These are phyloP conservation scores for Oreonectes daqikongensis DNA, from an alignment of 2,797 vertebrate genomes.

Conservation along the genomic window DNA sequence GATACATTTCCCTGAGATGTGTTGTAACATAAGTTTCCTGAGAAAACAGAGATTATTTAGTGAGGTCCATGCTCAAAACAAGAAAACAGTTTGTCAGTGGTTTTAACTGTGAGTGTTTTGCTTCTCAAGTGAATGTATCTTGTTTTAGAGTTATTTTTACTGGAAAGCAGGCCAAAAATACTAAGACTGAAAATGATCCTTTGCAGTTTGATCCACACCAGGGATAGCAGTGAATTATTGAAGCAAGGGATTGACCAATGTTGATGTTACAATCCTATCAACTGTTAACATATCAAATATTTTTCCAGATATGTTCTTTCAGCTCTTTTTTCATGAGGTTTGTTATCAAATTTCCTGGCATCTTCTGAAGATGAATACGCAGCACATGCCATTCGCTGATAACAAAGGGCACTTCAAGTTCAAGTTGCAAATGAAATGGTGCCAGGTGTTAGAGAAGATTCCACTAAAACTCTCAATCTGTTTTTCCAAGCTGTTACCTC, in stretches of 20 bases:
- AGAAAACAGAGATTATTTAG: not conserved
- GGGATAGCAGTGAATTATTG: not conserved
- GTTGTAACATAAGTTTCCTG: no score
- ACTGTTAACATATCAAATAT: constrained; percentile 25
- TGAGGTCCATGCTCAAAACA: not conserved
- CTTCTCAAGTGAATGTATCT: not conserved
- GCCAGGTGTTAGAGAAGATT: constrained; percentile 46
- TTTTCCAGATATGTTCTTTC: constrained; percentile 9
- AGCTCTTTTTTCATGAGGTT: constrained; percentile 19
- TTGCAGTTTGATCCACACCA: not conserved
- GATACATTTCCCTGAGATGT: not conserved
- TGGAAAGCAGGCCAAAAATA: not conserved
- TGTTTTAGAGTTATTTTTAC: not conserved
- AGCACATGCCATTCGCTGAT: constrained; percentile 32
- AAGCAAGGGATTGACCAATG: not conserved
- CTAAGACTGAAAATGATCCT: not conserved
- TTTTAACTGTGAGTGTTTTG: not conserved
- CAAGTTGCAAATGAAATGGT: constrained; percentile 46
- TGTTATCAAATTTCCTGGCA: constrained; percentile 52
- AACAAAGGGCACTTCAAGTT: constrained; percentile 46
- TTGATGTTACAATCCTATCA: not conserved
- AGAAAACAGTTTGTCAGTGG: not conserved
- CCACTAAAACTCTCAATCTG: constrained; percentile 39
- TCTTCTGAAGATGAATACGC: constrained; percentile 16
- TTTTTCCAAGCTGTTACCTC: constrained; percentile 49